Percentiles rank a stretch among this genome's conserved stretches.
These are phyloP conservation scores for Neostethus bicornis DNA, from an alignment of 2,797 vertebrate species.

Conservation along the genomic window DNA sequence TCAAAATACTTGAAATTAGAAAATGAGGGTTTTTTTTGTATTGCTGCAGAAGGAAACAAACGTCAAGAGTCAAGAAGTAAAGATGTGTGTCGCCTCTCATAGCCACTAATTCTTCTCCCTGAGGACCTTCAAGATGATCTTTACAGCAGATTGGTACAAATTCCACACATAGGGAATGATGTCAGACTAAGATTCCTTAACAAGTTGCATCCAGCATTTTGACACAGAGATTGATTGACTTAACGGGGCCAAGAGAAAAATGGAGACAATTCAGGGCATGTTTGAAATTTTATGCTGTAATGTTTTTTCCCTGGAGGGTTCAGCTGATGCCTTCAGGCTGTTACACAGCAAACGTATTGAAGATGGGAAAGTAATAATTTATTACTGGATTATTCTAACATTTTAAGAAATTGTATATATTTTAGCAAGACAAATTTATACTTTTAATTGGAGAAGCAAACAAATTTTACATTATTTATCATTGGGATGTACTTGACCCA, in stretches of 20 bases:
- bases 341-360: constrained; percentile 15
- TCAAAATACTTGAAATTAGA: constrained; percentile 38
- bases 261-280: constrained; percentile 49
- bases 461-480: constrained; percentile 30
- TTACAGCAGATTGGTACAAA: constrained; percentile 56
- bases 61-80: constrained; percentile 30
- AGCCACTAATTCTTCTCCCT: constrained; percentile 20
- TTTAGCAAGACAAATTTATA: constrained; percentile 6
- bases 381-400: not conserved
- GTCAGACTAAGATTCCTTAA: constrained; percentile 77
- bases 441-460: not conserved
- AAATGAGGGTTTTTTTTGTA: constrained; percentile 40
- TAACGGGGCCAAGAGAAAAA: constrained; percentile 32
- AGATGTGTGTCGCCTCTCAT: constrained; percentile 17
- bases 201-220: constrained; percentile 76
- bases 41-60: constrained; percentile 18
- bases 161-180: constrained; percentile 70
- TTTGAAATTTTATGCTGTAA: constrained; percentile 45
- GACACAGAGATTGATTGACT: constrained; percentile 61
- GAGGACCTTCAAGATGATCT: constrained; percentile 49
- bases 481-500: not conserved
- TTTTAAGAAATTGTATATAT: constrained; percentile 10
- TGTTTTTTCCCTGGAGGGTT: constrained; percentile 28
- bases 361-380: constrained; percentile 19
- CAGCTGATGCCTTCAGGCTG: constrained; percentile 11